Conservation (phyloP, 2,888 invertebrate species). For the Ophion ventricosus region DNA sequence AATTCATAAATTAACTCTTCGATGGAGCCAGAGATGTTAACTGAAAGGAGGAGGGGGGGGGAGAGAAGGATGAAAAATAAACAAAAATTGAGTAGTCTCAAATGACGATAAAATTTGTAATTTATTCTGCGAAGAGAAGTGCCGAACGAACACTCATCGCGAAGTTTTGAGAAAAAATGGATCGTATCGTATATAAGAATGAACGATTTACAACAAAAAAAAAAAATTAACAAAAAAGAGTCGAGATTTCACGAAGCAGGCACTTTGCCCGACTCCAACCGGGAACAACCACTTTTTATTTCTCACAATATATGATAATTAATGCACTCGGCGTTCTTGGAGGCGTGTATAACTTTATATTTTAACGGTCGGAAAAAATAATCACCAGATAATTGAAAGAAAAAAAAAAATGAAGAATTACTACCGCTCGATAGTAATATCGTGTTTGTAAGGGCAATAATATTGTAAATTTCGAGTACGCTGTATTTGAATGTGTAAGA, state of each 20-base stretch:
- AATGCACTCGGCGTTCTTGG: conserved; percentile 63
- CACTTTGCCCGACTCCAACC: conserved; percentile 66
- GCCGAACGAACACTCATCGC: conserved; percentile 56
- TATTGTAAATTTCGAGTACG: conserved; percentile 81
- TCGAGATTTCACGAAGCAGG: conserved; percentile 64
- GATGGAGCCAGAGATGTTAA: conserved; percentile 41
- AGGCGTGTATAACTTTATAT: conserved; percentile 59
- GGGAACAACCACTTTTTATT: conserved; percentile 64
- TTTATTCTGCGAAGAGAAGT: conserved; percentile 45
- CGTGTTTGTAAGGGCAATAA: conserved; percentile 81
- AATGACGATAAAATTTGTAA: conserved; percentile 38
- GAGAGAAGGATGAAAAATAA: conserved; percentile 5
- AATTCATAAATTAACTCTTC: conserved; percentile 42
- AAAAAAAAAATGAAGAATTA: conserved; percentile 71
- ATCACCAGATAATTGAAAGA: conserved; percentile 40
- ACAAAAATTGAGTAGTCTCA: conserved; percentile 30
- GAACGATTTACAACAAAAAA: conserved; percentile 44
- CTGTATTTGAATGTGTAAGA: conserved; percentile 81
- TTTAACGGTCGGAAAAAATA: conserved; percentile 63
- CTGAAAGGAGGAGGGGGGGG: neutral
- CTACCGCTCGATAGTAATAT: conserved; percentile 77
- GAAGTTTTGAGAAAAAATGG: conserved; percentile 21
- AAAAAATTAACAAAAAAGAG: conserved; percentile 40
- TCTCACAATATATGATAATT: conserved; percentile 47
- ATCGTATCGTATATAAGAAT: conserved; percentile 36